Evolutionary conservation across 1,140 invertebrate species (phyloP), one percentile per base, ranked within the genome.

Genomic region (Lasioglossum albipes): DNA sequence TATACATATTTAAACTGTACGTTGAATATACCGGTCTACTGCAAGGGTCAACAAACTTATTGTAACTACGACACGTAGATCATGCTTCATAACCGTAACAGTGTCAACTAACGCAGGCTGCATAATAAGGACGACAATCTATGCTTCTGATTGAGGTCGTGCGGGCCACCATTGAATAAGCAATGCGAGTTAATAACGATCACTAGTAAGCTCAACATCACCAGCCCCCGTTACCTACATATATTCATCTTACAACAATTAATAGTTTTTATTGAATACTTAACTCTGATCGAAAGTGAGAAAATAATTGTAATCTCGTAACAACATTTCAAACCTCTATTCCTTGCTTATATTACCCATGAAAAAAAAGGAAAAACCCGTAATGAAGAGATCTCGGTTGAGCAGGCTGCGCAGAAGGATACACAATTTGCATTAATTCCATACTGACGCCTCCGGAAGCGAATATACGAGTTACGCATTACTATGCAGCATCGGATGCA

Each of bases 101-200:
- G 69, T 74, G 68, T 65, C 61, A 66, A 66, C 70, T 52, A 74
- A 79, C 77, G 70, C 70, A 36, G 52, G 62, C 68, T 74, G 70
- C 69, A 74, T 79, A 79, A 74, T 79, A 79, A 79, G 49, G 49
- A 66, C 62, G 77, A 66, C 62, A 66, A 79, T 79, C 77, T 79
- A 74, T 45, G 62, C 45, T 66, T 45, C 52, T 79, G 77, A 79
- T 74, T 79, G 27, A 36, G 70, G 70, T 73, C 49, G 66, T 20
- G 7, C 45, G 27, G 61, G 12, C 61, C 16, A 36, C 3, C 61
- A 22, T 57, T 73, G 69, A 79, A 79, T 73, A 73, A 73, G 27
- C 69, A 73, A 72, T 22, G 76, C 27, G 69, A 79, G 27, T 79
- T 49, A 72, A 79, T 49, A 72, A 79, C 61, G 69, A 73, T 54